These are phyloP conservation scores for Punctoribates punctum DNA, from an alignment of 2,888 invertebrate genomes.

Conservation along the genomic window DNA sequence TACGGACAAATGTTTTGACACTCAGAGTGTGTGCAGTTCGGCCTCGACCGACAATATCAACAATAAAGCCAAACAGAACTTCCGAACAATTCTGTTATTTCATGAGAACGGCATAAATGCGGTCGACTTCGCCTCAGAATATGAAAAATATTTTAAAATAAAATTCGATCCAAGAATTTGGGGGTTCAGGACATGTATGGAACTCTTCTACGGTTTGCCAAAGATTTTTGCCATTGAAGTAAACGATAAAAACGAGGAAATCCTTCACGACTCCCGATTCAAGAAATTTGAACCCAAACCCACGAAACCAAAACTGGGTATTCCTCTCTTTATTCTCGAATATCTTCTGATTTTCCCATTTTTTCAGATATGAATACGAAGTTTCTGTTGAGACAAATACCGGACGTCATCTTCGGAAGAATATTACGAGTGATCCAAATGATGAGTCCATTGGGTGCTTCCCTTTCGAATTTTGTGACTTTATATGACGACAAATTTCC, in stretches of 20 bases:
- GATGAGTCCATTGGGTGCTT: background rate
- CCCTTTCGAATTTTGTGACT: background rate
- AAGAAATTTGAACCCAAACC: conserved; percentile 2
- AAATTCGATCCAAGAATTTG: background rate
- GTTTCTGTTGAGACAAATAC: background rate
- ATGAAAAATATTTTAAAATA: background rate
- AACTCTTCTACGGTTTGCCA: background rate
- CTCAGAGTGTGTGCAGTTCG: background rate
- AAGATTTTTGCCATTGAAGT: background rate
- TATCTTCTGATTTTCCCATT: background rate
- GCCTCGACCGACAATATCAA: background rate
- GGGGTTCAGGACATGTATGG: background rate
- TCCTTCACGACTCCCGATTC: conserved; percentile 14
- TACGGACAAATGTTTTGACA: background rate
- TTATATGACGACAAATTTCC: background rate
- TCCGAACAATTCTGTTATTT: background rate
- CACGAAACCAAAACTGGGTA: background rate
- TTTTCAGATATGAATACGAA: background rate
- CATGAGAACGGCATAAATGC: background rate
- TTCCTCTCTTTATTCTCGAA: background rate
- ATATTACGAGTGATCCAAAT: background rate
- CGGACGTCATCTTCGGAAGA: background rate
- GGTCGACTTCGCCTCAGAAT: background rate
- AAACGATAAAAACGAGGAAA: background rate
- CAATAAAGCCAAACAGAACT: background rate